phyloP scores from a whole-genome alignment of 1,140 invertebrate species.

The Aphaenogaster rudis region DNA sequence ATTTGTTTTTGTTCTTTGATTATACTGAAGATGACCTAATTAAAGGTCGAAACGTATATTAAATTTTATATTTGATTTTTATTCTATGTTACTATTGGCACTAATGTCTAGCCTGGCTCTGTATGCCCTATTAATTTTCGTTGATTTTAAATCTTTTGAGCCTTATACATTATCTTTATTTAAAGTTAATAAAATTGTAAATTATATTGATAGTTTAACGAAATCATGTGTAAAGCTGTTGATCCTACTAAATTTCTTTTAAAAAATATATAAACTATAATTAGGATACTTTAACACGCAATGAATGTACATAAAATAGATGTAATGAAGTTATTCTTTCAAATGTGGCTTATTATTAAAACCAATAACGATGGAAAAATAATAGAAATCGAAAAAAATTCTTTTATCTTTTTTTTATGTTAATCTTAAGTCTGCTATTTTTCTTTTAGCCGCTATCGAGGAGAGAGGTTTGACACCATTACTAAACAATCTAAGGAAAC shows the following conservation, averaged over 20 bases:
- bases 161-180: too few species aligned
- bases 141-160: too few species aligned
- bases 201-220: conserved; percentile 16
- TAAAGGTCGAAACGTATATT: too few species aligned
- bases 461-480: conserved; percentile 91
- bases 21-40: too few species aligned
- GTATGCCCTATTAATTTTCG: too few species aligned
- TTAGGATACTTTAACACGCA: not conserved
- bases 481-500: conserved; percentile 89
- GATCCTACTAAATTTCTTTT: not conserved
- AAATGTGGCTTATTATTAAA: not conserved
- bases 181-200: not conserved
- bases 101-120: too few species aligned
- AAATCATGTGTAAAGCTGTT: not conserved
- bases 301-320: not conserved
- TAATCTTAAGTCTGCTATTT: conserved; percentile 77
- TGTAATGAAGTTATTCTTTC: not conserved
- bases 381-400: not conserved
- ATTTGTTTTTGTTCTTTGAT: too few species aligned
- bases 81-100: too few species aligned
- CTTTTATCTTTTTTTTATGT: conserved; percentile 76
- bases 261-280: not conserved
- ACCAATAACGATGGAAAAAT: not conserved
- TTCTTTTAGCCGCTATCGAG: conserved; percentile 90
- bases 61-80: too few species aligned